Evolutionary conservation across 1,140 invertebrate genomes (phyloP).

Genomic region (honey bee (Apis mellifera)): DNA sequence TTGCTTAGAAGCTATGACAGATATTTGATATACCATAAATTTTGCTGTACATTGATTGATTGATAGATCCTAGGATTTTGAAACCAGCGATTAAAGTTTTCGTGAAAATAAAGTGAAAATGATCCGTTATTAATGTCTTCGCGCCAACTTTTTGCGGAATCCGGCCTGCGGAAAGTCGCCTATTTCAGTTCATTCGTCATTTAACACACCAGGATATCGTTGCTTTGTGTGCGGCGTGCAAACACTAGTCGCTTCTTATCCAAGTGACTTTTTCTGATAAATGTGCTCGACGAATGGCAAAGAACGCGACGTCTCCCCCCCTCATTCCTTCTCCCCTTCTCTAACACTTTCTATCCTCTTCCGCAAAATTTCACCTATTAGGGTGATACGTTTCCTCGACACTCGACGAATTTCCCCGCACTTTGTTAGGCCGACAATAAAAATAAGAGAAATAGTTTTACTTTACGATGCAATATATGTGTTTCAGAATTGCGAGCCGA

Average conservation of each 20-base stretch:
- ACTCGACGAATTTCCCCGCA: background rate
- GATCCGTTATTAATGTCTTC: slow-evolving; percentile 39
- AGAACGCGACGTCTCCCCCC: slow-evolving; percentile 11
- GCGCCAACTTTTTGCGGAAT: slow-evolving; percentile 18
- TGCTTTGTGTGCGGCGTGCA: background rate
- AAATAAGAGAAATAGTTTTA: background rate
- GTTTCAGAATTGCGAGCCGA: background rate
- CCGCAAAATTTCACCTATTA: background rate
- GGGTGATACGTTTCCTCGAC: background rate
- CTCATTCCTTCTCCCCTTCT: background rate
- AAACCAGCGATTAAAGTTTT: slow-evolving; percentile 27
- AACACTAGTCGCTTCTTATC: background rate
- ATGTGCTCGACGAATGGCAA: slow-evolving; percentile 19
- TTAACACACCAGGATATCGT: background rate
- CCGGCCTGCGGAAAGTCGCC: background rate
- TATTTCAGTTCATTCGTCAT: slow-evolving; percentile 41
- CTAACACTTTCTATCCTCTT: background rate
- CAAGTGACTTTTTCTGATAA: slow-evolving; percentile 37
- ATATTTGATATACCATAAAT: background rate
- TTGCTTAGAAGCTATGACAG: background rate
- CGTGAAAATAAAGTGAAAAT: slow-evolving; percentile 33
- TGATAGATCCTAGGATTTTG: slow-evolving; percentile 14
- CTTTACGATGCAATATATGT: background rate
- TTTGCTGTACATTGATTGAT: background rate
- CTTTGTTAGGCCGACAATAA: background rate